Evolutionary conservation across 2,888 invertebrate species (phyloP).

Genomic region (Leptogaster cylindrica): DNA sequence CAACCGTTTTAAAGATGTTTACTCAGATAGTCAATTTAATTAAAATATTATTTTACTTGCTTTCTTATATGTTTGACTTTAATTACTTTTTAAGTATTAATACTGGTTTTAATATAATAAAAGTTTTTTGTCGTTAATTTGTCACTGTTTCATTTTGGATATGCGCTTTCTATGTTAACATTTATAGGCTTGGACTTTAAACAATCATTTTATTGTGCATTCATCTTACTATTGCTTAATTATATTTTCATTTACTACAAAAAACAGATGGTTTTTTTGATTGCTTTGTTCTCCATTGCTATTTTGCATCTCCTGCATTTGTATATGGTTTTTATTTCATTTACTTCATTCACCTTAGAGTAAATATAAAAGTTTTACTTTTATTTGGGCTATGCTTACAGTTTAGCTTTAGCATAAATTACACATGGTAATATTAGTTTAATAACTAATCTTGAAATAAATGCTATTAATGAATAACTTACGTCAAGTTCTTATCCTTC

Average conservation of each 20-base stretch:
- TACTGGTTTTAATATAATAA: constrained; percentile 18
- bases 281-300: background rate
- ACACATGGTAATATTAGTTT: background rate
- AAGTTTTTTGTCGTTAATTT: background rate
- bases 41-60: constrained; percentile 25
- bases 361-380: background rate
- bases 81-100: background rate
- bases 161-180: constrained; percentile 45
- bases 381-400: constrained; percentile 12
- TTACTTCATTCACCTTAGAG: background rate
- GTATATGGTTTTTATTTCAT: background rate
- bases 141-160: constrained; percentile 31
- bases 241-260: background rate
- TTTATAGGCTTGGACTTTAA: constrained; percentile 37
- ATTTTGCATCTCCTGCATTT: background rate
- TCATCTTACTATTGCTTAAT: constrained; percentile 3
- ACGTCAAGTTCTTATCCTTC: background rate
- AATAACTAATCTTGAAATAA: too few species aligned
- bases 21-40: constrained; percentile 23
- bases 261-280: constrained; percentile 8
- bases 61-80: background rate
- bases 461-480: background rate
- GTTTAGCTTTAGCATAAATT: background rate
- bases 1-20: constrained; percentile 42
- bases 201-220: too few species aligned